Conservation (phyloP, 2,113 vertebrate genomes). For the Solenodon paradoxus region DNA sequence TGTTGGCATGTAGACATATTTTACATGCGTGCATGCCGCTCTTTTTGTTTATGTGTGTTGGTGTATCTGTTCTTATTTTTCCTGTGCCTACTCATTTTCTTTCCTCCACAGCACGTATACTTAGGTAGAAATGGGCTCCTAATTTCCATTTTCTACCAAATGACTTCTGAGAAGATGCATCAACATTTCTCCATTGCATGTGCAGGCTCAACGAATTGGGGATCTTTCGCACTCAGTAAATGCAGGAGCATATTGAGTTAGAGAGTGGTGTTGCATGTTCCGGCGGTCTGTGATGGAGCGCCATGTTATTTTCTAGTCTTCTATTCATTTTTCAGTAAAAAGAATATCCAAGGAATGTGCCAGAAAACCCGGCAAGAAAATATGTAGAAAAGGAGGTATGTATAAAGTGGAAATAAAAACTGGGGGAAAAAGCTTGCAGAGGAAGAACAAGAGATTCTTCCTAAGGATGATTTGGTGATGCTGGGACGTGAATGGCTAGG, state of each 20-base stretch:
- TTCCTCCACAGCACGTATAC: conserved; percentile 86
- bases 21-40: conserved; percentile 89
- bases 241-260: conserved; percentile 84
- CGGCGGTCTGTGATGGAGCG: conserved; percentile 94
- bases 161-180: conserved; percentile 91
- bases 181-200: conserved; percentile 92
- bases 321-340: conserved; percentile 99
- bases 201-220: conserved; percentile 89
- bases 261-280: conserved; percentile 94
- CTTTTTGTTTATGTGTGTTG: conserved; percentile 81
- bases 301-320: conserved; percentile 99
- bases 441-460: conserved; percentile 70
- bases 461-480: conserved; percentile 73
- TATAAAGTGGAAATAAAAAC: conserved; percentile 88
- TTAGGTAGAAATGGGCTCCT: conserved; percentile 86
- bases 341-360: conserved; percentile 99
- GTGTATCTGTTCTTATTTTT: conserved; percentile 76
- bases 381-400: conserved; percentile 99
- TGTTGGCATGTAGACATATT: conserved; percentile 87
- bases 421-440: conserved; percentile 73
- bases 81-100: conserved; percentile 78
- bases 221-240: conserved; percentile 83
- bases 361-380: conserved; percentile 99
- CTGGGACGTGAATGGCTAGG: conserved; percentile 78
- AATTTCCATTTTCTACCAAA: conserved; percentile 84